Conservation (phyloP, 2,797 vertebrate genomes). For the Geotrypetes seraphini region DNA sequence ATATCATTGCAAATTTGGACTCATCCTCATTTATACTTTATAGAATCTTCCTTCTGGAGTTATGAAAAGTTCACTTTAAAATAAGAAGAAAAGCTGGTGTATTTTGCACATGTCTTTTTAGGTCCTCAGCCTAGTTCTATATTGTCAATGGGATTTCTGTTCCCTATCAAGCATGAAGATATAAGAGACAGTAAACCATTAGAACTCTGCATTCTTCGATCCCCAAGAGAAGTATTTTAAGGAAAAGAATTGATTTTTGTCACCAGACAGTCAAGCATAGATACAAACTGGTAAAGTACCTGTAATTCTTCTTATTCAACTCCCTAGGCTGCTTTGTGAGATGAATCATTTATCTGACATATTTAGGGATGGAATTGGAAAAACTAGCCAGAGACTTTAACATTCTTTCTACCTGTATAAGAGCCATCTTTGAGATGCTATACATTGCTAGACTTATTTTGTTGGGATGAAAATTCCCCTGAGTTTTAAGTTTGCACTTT, state of each 20-base stretch:
- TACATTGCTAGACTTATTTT: no score
- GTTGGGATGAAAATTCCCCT: no score
- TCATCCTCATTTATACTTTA: no score
- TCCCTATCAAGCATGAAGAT: constrained; percentile 36
- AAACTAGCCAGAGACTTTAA: no score
- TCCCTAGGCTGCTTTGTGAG: constrained; percentile 22
- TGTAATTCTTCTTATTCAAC: constrained; percentile 27
- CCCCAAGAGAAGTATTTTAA: constrained; percentile 24
- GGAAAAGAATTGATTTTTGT: constrained; percentile 38
- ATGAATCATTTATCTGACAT: constrained; percentile 28
- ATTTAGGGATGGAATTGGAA: constrained; percentile 25
- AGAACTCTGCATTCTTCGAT: constrained; percentile 19
- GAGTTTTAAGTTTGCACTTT: no score
- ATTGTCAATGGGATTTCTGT: constrained; percentile 35
- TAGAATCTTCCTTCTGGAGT: no score
- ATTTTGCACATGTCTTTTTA: constrained; percentile 32
- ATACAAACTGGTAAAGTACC: constrained; percentile 29
- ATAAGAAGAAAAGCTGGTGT: constrained; percentile 18
- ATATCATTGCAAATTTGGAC: background rate
- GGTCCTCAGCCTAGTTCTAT: constrained; percentile 14
- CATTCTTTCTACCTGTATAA: no score
- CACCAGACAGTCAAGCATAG: constrained; percentile 24
- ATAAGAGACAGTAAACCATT: constrained; percentile 33
- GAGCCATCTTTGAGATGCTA: no score
- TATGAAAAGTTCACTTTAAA: background rate